phyloP scores from a whole-genome alignment of 2,797 vertebrate species.

The Eulemur coronatus region DNA sequence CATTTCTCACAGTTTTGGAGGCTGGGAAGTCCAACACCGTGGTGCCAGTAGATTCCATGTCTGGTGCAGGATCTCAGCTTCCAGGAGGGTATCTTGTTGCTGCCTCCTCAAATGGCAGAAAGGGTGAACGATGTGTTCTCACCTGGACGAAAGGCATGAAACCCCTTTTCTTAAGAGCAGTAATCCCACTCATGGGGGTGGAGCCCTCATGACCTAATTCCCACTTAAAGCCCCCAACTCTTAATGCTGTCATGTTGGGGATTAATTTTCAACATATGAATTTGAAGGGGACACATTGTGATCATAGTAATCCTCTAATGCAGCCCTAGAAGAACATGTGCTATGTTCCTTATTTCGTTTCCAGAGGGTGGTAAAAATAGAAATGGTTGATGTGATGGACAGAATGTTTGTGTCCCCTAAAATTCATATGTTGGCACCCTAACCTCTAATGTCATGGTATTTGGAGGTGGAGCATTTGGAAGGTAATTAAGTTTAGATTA shows the following conservation, averaged over 20 bases:
- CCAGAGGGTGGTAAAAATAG: background rate
- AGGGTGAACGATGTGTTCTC: too few species aligned
- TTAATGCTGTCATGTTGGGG: background rate
- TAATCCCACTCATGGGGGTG: background rate
- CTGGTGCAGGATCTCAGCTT: background rate
- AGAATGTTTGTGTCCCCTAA: background rate
- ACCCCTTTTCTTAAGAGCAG: background rate
- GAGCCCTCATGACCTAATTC: background rate
- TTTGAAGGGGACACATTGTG: background rate
- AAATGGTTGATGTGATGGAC: background rate
- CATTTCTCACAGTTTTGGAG: background rate
- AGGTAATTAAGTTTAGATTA: background rate
- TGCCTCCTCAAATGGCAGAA: too few species aligned
- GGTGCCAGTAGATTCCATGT: background rate
- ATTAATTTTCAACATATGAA: background rate
- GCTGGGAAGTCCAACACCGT: background rate
- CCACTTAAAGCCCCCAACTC: accelerated
- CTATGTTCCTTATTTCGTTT: background rate
- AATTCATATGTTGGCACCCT: background rate
- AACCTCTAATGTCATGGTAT: background rate
- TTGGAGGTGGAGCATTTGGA: background rate
- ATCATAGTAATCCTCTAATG: background rate
- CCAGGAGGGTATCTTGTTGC: background rate
- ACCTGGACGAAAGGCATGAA: background rate
- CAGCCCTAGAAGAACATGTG: background rate